Conservation (phyloP, 2,888 invertebrate species). For the Trachelus tabidus region DNA sequence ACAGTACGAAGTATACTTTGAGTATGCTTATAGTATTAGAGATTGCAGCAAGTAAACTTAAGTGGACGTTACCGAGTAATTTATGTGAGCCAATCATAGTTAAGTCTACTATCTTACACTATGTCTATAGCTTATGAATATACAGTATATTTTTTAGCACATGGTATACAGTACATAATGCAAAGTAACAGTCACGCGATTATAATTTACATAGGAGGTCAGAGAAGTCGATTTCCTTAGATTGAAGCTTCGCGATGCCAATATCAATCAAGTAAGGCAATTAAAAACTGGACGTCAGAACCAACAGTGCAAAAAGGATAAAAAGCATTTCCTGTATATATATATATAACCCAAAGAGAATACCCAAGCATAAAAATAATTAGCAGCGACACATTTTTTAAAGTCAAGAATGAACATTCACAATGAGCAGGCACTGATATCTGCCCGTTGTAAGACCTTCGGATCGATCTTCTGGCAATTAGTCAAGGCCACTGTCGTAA, state of each 20-base stretch:
- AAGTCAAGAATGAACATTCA: background rate
- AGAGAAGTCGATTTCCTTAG: background rate
- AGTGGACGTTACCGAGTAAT: background rate
- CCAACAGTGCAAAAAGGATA: background rate
- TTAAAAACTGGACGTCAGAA: background rate
- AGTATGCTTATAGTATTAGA: background rate
- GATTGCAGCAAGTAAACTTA: background rate
- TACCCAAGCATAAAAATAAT: background rate
- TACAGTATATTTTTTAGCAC: background rate
- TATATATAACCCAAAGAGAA: background rate
- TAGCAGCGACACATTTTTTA: background rate
- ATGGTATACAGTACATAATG: background rate
- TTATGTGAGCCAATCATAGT: background rate
- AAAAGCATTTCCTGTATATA: background rate
- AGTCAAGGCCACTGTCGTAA: background rate
- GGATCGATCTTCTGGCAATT: background rate
- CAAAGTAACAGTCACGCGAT: background rate
- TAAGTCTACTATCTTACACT: background rate
- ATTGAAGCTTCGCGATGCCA: background rate
- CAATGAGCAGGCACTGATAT: background rate
- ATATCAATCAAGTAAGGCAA: background rate
- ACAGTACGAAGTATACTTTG: background rate
- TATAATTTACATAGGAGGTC: background rate
- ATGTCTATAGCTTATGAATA: background rate
- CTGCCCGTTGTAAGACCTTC: background rate